Conservation (phyloP, 1,140 invertebrate genomes). For the Drosophila rhopaloa region DNA sequence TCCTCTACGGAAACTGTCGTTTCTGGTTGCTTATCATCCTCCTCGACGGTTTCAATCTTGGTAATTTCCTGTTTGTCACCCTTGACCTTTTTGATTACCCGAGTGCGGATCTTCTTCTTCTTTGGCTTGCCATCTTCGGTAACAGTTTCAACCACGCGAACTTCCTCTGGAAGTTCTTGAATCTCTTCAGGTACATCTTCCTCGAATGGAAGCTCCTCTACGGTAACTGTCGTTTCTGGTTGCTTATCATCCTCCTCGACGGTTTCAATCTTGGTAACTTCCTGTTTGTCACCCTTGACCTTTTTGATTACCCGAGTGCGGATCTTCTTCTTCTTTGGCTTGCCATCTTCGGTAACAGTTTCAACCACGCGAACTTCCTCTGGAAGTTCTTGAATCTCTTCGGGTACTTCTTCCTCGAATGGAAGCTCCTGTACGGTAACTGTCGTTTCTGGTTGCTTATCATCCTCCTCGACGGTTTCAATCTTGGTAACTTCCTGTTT, state of each 20-base stretch:
- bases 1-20: neutral
- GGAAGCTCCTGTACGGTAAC: neutral
- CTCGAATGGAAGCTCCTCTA: neutral
- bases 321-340: slow-evolving; percentile 5
- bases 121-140: slow-evolving; percentile 3
- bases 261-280: slow-evolving; percentile 7
- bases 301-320: slow-evolving; percentile 2
- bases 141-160: neutral
- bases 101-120: slow-evolving; percentile 12
- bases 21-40: slow-evolving; percentile 3
- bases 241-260: slow-evolving; percentile 9
- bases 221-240: neutral
- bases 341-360: neutral
- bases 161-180: slow-evolving; percentile 6
- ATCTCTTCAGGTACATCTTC: neutral
- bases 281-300: slow-evolving; percentile 6
- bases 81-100: slow-evolving; percentile 4
- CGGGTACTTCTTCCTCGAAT: neutral
- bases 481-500: slow-evolving; percentile 6
- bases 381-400: slow-evolving; percentile 4
- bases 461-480: slow-evolving; percentile 7
- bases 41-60: slow-evolving; percentile 4
- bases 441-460: neutral
- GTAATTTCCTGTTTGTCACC: slow-evolving; percentile 4
- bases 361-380: slow-evolving; percentile 3